phyloP scores from a whole-genome alignment of 1,140 invertebrate genomes.

The Drosophila bifasciata region DNA sequence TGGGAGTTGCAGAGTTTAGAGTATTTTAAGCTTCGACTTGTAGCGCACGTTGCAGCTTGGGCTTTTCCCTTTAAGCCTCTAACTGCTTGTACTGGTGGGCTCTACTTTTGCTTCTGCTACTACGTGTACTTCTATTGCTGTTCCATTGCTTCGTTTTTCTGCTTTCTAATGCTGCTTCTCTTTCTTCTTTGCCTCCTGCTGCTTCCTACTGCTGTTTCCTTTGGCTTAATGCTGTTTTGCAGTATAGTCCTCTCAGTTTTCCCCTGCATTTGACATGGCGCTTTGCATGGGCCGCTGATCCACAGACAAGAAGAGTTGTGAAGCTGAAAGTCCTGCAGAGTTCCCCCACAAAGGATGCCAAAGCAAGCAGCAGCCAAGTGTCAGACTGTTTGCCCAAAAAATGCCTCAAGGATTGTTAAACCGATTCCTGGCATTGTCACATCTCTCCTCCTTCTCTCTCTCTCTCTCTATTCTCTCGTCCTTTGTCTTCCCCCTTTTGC shows the following conservation, averaged over 20 bases:
- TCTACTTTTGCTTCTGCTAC: slow-evolving; percentile 35
- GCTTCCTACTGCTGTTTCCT: slow-evolving; percentile 22
- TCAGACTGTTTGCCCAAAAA: slow-evolving; percentile 68
- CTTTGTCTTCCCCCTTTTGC: slow-evolving; percentile 27
- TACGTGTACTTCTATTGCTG: background rate
- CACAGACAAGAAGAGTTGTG: slow-evolving; percentile 24
- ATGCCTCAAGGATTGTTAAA: slow-evolving; percentile 60
- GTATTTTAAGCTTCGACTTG: no score
- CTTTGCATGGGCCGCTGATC: slow-evolving; percentile 52
- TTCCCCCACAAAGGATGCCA: slow-evolving; percentile 64
- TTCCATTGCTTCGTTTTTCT: no score
- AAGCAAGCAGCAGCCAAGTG: slow-evolving; percentile 61
- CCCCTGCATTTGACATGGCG: slow-evolving; percentile 59
- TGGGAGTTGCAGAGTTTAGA: no score
- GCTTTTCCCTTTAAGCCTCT: slow-evolving; percentile 52
- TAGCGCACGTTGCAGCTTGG: no score
- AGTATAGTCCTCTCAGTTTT: slow-evolving; percentile 49
- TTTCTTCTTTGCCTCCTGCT: slow-evolving; percentile 9
- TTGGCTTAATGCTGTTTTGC: slow-evolving; percentile 67
- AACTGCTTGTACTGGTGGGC: slow-evolving; percentile 44
- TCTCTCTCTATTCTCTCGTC: slow-evolving; percentile 15
- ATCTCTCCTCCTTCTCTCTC: no score
- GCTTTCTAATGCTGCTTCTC: slow-evolving; percentile 45
- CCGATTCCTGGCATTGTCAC: slow-evolving; percentile 39
- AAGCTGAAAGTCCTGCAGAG: slow-evolving; percentile 2